A percentile compares a stretch with the other conserved stretches of the same genome.
These are phyloP conservation scores for Hemichromis elongatus DNA, from an alignment of 2,113 vertebrate genomes.

Conservation along the genomic window DNA sequence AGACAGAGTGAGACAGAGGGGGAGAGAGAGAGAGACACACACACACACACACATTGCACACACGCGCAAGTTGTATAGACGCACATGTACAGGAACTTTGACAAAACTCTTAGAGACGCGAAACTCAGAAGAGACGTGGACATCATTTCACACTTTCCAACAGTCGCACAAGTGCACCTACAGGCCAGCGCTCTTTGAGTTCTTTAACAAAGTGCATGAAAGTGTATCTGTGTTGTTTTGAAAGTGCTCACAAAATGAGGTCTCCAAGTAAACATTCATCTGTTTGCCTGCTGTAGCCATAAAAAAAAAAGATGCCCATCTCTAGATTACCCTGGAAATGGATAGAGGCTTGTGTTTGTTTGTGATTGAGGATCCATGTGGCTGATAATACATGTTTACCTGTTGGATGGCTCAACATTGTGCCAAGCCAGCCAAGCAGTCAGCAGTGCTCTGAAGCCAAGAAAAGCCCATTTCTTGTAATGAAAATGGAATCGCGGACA, in stretches of 20 bases:
- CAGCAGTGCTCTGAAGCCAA: constrained; percentile 6
- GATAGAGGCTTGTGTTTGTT: not conserved
- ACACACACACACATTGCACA: not conserved
- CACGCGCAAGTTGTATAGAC: not conserved
- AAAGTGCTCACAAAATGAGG: not conserved
- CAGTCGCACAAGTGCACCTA: not conserved
- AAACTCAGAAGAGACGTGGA: not conserved
- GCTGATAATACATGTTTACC: constrained; percentile 53
- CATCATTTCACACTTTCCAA: not conserved
- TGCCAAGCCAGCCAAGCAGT: constrained; percentile 36
- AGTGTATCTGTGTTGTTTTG: not conserved
- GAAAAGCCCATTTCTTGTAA: constrained; percentile 21
- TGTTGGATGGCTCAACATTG: constrained; percentile 12
- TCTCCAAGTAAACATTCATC: not conserved
- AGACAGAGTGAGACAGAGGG: constrained; percentile 17
- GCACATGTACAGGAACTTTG: constrained; percentile 1
- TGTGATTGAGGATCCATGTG: constrained; percentile 1
- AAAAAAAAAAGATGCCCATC: not conserved
- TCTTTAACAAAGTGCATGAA: constrained; percentile 3
- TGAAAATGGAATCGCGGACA: constrained; percentile 23
- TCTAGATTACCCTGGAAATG: constrained; percentile 15
- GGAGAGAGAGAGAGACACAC: not conserved
- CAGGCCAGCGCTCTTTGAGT: not conserved
- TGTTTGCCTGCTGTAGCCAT: not conserved
- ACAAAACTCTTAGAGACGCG: constrained; percentile 29